These are phyloP conservation scores for Campoletis raptor DNA, from an alignment of 2,888 invertebrate species.

Conservation along the genomic window DNA sequence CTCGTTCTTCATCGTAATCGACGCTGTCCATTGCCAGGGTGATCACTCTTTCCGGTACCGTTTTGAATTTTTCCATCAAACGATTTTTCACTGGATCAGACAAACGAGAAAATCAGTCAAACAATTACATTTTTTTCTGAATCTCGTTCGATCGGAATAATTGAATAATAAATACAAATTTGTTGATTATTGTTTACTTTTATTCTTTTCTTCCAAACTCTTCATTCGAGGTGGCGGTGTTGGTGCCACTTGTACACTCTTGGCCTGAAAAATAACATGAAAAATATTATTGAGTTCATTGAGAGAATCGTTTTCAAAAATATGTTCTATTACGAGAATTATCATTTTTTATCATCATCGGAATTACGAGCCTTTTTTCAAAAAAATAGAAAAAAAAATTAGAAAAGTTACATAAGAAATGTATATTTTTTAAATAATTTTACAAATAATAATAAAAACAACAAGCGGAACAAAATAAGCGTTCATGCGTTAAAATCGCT, in stretches of 20 bases:
- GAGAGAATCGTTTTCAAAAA: too few species aligned
- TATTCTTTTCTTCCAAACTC: conserved; percentile 89
- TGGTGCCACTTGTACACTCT: conserved; percentile 75
- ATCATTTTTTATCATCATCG: too few species aligned
- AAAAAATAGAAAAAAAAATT: too few species aligned
- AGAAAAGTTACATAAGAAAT: neutral
- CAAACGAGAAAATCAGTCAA: neutral
- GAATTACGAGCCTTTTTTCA: neutral
- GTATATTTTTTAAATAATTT: too few species aligned
- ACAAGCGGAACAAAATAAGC: too few species aligned
- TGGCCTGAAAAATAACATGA: conserved; percentile 62
- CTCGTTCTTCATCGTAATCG: conserved; percentile 93
- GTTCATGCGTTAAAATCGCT: too few species aligned
- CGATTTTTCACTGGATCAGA: conserved; percentile 88
- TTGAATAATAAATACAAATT: neutral
- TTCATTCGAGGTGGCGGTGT: conserved; percentile 89
- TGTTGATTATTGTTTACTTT: conserved; percentile 70
- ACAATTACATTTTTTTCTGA: neutral
- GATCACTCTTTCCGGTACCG: conserved; percentile 92
- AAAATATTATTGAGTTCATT: neutral
- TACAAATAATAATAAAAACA: too few species aligned
- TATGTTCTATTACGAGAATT: too few species aligned
- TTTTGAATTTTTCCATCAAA: conserved; percentile 90
- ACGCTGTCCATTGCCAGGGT: conserved; percentile 95
- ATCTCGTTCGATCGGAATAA: neutral